Evolutionary conservation across 2,113 vertebrate species (phyloP).

Genomic region (Brienomyrus brachyistius): DNA sequence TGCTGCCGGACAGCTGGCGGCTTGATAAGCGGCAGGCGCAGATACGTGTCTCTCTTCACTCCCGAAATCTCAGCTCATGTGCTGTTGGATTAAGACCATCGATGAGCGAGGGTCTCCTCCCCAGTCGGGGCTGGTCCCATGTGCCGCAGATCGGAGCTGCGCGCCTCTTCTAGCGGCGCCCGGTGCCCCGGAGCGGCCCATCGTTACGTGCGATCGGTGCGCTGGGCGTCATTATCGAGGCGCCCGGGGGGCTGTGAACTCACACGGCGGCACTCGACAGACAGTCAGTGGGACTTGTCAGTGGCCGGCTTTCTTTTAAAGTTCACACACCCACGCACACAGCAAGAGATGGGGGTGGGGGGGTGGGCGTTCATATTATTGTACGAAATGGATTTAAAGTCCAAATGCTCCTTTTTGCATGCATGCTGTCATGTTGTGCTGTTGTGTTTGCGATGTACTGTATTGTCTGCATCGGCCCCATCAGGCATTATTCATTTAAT

Average conservation of each 20-base stretch:
- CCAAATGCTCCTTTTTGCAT: not conserved
- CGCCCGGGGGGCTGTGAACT: not conserved
- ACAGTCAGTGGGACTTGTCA: not conserved
- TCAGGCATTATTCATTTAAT: not conserved
- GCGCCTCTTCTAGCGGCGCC: not conserved
- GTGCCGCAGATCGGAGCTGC: conserved; percentile 49
- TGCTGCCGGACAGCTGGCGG: conserved; percentile 38
- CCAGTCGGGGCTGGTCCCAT: not conserved
- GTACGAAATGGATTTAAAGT: not conserved
- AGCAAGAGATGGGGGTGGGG: not conserved
- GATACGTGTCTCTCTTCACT: conserved; percentile 20
- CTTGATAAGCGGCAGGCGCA: conserved; percentile 18
- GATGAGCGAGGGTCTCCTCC: conserved; percentile 11
- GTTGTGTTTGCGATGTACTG: not conserved
- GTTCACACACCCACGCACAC: conserved; percentile 10
- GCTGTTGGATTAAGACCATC: not conserved
- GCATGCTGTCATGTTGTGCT: not conserved
- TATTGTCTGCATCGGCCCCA: not conserved
- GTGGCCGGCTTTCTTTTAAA: conserved; percentile 3
- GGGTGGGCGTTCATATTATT: not conserved
- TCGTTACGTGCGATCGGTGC: not conserved
- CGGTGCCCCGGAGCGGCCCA: not conserved
- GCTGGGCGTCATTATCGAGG: not conserved
- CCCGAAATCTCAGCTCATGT: not conserved
- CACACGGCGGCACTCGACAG: not conserved